Evolutionary conservation across 1,140 invertebrate genomes (phyloP).

Genomic region (Delia radicum): DNA sequence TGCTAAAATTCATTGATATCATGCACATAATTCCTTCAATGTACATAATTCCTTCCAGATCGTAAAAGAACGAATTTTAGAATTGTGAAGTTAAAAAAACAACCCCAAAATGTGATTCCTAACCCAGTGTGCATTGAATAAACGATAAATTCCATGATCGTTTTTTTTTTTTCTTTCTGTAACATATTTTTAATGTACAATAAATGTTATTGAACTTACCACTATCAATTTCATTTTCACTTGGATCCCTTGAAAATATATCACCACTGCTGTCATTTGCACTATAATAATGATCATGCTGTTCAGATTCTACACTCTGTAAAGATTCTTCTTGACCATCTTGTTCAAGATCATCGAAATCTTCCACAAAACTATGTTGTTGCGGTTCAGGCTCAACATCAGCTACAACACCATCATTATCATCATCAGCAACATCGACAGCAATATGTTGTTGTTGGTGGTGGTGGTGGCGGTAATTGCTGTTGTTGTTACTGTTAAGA

Average conservation of each 20-base stretch:
- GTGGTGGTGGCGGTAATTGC: not conserved
- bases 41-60: too few relatives aligned
- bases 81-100: too few relatives aligned
- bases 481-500: not conserved
- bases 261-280: conserved; percentile 29
- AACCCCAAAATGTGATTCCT: too few relatives aligned
- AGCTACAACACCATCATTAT: conserved; percentile 18
- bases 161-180: too few relatives aligned
- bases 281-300: conserved; percentile 58
- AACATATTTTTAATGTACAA: too few relatives aligned
- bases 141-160: too few relatives aligned
- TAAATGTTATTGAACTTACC: too few relatives aligned
- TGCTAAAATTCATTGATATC: too few relatives aligned
- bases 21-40: too few relatives aligned
- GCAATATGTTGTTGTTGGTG: not conserved
- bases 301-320: conserved; percentile 67
- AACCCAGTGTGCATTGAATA: too few relatives aligned
- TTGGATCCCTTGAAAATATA: conserved; percentile 49
- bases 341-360: conserved; percentile 42
- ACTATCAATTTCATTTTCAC: conserved; percentile 52
- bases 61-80: too few relatives aligned
- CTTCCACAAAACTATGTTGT: not conserved
- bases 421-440: not conserved
- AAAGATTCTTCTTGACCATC: conserved; percentile 57
- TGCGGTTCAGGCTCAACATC: not conserved